A percentile compares a stretch with the other conserved stretches of the same genome.
Evolutionary conservation across 2,113 vertebrate species (phyloP).

Genomic region (Zapus hudsonius): DNA sequence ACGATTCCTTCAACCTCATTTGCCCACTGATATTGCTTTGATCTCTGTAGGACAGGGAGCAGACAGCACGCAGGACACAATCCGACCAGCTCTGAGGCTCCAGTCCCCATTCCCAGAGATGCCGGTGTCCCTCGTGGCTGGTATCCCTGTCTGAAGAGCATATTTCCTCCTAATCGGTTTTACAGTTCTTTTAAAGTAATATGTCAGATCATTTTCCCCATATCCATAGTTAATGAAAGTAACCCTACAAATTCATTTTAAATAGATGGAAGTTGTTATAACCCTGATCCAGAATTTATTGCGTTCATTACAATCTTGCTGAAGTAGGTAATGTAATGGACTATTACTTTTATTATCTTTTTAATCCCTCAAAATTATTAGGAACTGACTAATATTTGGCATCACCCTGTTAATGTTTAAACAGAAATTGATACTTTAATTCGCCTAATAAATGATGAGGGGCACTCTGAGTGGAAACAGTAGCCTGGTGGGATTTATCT

Average conservation of each 20-base stretch:
- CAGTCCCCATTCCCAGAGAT: slow-evolving; percentile 62
- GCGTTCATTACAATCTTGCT: slow-evolving; percentile 92
- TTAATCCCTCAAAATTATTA: slow-evolving; percentile 93
- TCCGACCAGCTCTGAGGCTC: background rate
- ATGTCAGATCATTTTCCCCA: slow-evolving; percentile 91
- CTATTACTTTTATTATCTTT: slow-evolving; percentile 94
- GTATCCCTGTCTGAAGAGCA: slow-evolving; percentile 86
- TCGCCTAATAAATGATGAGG: slow-evolving; percentile 85
- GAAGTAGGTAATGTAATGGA: slow-evolving; percentile 94
- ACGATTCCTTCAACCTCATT: slow-evolving; percentile 38
- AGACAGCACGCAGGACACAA: background rate
- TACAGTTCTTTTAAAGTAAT: slow-evolving; percentile 92
- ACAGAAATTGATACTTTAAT: slow-evolving; percentile 90
- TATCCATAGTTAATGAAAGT: slow-evolving; percentile 93
- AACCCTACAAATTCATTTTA: slow-evolving; percentile 93
- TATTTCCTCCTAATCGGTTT: slow-evolving; percentile 91
- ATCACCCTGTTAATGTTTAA: slow-evolving; percentile 90
- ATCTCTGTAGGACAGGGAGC: background rate
- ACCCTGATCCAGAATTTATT: slow-evolving; percentile 92
- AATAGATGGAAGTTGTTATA: slow-evolving; percentile 93
- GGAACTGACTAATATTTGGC: slow-evolving; percentile 92
- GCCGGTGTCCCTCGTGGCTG: slow-evolving; percentile 78
- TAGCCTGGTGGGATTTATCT: slow-evolving; percentile 75
- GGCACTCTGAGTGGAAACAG: slow-evolving; percentile 78
- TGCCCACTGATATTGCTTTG: background rate